These are phyloP conservation scores for Dasyornis broadbenti DNA, from an alignment of 2,113 vertebrate genomes.

Conservation along the genomic window DNA sequence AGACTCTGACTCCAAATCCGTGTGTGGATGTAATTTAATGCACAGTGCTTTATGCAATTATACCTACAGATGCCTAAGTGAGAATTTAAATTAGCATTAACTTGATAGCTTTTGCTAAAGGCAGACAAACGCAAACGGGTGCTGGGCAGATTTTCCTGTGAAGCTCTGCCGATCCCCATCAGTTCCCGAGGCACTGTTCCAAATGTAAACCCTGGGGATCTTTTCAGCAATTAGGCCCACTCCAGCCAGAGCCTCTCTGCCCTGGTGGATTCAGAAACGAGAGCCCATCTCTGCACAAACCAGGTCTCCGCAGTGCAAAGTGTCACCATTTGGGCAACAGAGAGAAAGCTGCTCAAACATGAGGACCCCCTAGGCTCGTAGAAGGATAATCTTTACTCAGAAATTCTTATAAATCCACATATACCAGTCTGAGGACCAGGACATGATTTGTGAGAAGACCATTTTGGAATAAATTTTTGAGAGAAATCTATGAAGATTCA, in stretches of 20 bases:
- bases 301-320: background rate
- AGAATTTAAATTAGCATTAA: constrained; percentile 43
- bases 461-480: background rate
- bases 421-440: background rate
- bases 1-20: background rate
- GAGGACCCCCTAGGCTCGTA: background rate
- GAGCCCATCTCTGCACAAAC: background rate
- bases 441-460: background rate
- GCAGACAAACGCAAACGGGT: background rate
- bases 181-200: background rate
- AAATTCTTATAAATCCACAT: background rate
- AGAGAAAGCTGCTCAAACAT: background rate
- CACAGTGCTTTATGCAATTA: constrained; percentile 36
- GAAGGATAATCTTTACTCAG: background rate
- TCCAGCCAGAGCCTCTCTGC: background rate
- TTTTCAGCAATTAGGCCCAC: background rate
- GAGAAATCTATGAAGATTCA: background rate
- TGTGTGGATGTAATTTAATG: constrained; percentile 11
- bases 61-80: constrained; percentile 29
- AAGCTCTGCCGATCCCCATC: background rate
- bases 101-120: constrained; percentile 22
- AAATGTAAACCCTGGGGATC: background rate
- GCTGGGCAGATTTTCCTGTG: background rate
- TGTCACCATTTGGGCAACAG: background rate
- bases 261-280: background rate